phyloP scores from a whole-genome alignment of 1,140 invertebrate species.

The Acromyrmex charruanus region DNA sequence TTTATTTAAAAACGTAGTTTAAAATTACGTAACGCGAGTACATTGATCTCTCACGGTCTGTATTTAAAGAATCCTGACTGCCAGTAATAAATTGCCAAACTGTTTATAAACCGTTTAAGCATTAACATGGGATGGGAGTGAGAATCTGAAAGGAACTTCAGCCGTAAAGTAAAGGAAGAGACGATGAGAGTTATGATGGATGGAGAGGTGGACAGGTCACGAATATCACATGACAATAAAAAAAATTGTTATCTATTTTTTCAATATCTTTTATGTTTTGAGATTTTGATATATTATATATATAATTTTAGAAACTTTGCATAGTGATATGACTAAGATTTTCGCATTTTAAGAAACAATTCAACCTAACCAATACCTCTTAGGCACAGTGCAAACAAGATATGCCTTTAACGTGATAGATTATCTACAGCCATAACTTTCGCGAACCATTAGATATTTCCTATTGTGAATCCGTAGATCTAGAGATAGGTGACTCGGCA shows the following conservation, averaged over 20 bases:
- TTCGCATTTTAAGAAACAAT: not conserved
- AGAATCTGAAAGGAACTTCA: constrained; percentile 60
- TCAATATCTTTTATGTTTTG: not conserved
- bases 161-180: constrained; percentile 73
- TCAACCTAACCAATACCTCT: not conserved
- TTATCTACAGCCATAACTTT: constrained; percentile 74
- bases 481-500: constrained; percentile 54
- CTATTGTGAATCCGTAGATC: constrained; percentile 57
- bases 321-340: not conserved
- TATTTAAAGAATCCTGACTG: constrained; percentile 36
- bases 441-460: constrained; percentile 66
- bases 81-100: constrained; percentile 76
- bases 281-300: not conserved
- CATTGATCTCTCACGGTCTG: not conserved
- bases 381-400: constrained; percentile 19
- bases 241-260: constrained; percentile 70
- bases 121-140: constrained; percentile 74
- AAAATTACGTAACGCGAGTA: not conserved
- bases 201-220: constrained; percentile 78
- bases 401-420: constrained; percentile 71
- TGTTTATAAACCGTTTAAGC: constrained; percentile 82
- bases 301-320: not conserved
- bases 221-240: constrained; percentile 63
- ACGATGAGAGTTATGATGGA: constrained; percentile 81
- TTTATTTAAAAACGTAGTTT: not conserved